Conservation (phyloP, 2,888 invertebrate genomes). For the Xestia ashworthii region DNA sequence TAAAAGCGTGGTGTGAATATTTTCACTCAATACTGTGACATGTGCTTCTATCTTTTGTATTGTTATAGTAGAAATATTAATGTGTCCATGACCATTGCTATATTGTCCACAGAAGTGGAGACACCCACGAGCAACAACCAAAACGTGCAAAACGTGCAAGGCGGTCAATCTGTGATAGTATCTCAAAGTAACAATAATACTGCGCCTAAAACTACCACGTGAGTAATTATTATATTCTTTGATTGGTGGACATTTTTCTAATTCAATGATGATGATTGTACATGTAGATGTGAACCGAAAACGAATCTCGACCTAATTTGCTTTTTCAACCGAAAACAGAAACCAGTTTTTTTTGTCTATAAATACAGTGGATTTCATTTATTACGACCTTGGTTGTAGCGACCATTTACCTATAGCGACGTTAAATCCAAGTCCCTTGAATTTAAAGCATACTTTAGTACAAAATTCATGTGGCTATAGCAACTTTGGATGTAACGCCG, state of each 20-base stretch:
- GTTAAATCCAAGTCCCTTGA: too few species aligned
- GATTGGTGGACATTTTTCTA: background rate
- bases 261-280: background rate
- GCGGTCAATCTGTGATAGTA: slow-evolving; percentile 86
- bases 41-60: background rate
- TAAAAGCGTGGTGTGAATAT: background rate
- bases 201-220: slow-evolving; percentile 80
- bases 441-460: too few species aligned
- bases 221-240: slow-evolving; percentile 67
- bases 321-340: background rate
- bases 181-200: slow-evolving; percentile 85
- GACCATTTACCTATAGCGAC: too few species aligned
- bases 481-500: too few species aligned
- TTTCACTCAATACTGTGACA: background rate
- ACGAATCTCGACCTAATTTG: background rate
- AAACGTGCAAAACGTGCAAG: slow-evolving; percentile 72
- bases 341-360: background rate
- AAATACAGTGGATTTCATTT: too few species aligned
- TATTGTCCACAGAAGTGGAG: slow-evolving; percentile 62
- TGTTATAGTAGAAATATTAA: slow-evolving; percentile 3
- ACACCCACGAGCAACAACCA: slow-evolving; percentile 72
- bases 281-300: background rate
- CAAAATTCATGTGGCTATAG: too few species aligned
- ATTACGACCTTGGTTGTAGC: too few species aligned
- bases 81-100: slow-evolving; percentile 8